Conservation (phyloP, 2,797 vertebrate species). For the Acestrorhynchus altus region DNA sequence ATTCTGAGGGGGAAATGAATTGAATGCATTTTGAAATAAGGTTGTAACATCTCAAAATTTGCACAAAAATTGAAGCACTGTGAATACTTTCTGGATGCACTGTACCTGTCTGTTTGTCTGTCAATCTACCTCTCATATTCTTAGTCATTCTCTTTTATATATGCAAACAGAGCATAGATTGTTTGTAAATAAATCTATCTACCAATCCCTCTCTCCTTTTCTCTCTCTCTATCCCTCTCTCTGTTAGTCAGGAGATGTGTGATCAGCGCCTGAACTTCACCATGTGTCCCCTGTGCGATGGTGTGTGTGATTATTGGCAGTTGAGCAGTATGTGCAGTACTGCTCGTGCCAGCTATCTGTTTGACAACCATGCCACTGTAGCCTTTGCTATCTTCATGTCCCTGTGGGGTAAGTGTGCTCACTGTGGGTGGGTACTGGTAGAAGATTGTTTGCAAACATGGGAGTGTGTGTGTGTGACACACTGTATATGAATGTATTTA, state of each 20-base stretch:
- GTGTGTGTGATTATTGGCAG: slow-evolving; percentile 94
- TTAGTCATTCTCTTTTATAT: too few relatives aligned
- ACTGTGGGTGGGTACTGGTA: not conserved
- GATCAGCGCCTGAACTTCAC: slow-evolving; percentile 88
- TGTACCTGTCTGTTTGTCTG: slow-evolving; percentile 33
- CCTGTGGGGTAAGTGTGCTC: slow-evolving; percentile 88
- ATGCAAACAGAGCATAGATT: not conserved
- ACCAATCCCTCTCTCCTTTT: not conserved
- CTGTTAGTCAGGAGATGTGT: slow-evolving; percentile 91
- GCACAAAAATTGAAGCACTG: too few relatives aligned
- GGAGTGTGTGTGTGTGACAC: not conserved
- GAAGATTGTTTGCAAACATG: slow-evolving; percentile 1
- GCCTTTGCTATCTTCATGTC: slow-evolving; percentile 98
- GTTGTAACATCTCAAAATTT: too few relatives aligned
- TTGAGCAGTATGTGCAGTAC: slow-evolving; percentile 91
- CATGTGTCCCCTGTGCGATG: slow-evolving; percentile 98
- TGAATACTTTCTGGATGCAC: too few relatives aligned
- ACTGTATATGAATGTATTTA: not conserved
- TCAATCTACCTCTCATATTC: not conserved
- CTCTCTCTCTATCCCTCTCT: slow-evolving; percentile 46
- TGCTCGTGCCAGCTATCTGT: slow-evolving; percentile 90
- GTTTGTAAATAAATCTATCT: not conserved
- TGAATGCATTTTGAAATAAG: too few relatives aligned
- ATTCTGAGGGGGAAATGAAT: too few relatives aligned
- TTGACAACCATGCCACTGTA: slow-evolving; percentile 95